phyloP scores from a whole-genome alignment of 2,113 vertebrate species.

The Microcebus tavaratra region DNA sequence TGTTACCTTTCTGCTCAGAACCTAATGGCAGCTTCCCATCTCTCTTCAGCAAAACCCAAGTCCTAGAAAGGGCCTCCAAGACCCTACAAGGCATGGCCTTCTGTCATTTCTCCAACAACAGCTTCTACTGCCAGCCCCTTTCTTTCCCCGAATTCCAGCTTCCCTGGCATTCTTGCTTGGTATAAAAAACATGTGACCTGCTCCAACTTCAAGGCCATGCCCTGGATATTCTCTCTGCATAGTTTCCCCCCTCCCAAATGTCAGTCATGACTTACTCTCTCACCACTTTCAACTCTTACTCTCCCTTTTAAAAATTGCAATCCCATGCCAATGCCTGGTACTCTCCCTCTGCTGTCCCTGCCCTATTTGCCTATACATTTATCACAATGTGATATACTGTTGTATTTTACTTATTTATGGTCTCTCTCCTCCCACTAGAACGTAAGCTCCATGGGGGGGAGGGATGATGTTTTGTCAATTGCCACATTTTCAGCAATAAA shows the following conservation, averaged over 20 bases:
- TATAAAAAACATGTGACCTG: not conserved
- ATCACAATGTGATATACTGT: not conserved
- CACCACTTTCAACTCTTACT: not conserved
- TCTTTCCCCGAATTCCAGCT: not conserved
- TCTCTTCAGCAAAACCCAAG: not conserved
- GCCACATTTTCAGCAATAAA: not conserved
- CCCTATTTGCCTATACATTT: not conserved
- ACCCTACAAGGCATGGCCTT: not conserved
- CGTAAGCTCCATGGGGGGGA: not conserved
- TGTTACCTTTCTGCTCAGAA: not conserved
- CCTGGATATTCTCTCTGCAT: not conserved
- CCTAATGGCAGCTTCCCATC: not conserved
- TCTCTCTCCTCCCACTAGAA: not conserved
- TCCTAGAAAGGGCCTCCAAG: not conserved
- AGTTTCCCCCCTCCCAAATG: not conserved
- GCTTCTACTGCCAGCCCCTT: not conserved
- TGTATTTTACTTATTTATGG: not conserved
- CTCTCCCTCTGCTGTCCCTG: not conserved
- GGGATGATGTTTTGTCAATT: not conserved
- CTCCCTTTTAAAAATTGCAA: not conserved
- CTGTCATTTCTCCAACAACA: not conserved
- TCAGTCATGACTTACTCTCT: not conserved
- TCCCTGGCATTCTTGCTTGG: not conserved
- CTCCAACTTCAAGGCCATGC: not conserved
- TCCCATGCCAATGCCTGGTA: fast-evolving